phyloP scores from a whole-genome alignment of 1,140 invertebrate genomes.

The Saccostrea glomerata region DNA sequence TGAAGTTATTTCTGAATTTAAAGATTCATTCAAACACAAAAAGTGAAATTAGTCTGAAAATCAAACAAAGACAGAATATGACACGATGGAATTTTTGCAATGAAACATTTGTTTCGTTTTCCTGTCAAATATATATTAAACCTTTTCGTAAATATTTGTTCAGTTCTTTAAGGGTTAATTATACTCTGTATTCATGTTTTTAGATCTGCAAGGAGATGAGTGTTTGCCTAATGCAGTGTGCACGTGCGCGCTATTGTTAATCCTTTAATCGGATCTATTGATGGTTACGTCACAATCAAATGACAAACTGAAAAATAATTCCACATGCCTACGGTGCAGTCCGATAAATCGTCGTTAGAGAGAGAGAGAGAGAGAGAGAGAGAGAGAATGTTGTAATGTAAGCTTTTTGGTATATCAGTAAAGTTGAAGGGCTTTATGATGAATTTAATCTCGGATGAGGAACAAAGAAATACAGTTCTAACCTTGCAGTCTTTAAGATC shows the following conservation, averaged over 20 bases:
- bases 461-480: not conserved
- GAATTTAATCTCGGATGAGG: no score
- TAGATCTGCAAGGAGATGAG: not conserved
- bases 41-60: conserved; percentile 13
- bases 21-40: conserved; percentile 10
- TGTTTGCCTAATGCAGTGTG: not conserved
- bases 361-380: conserved; percentile 27
- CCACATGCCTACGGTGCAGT: not conserved
- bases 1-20: not conserved
- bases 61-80: conserved; percentile 20
- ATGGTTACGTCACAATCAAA: not conserved
- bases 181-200: not conserved
- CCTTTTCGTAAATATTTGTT: not conserved
- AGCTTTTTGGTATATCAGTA: not conserved
- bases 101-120: conserved; percentile 32
- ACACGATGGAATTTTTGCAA: not conserved
- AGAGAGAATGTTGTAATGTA: not conserved
- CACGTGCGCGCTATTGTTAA: not conserved
- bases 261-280: conserved; percentile 15
- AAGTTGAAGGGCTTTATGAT: no score
- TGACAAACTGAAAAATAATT: not conserved
- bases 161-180: not conserved
- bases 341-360: not conserved
- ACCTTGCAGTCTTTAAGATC: conserved; percentile 22
- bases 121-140: not conserved